Evolutionary conservation across 2,888 invertebrate species (phyloP), one percentile per base, ranked within the genome.

Genomic region (Timandra comae): DNA sequence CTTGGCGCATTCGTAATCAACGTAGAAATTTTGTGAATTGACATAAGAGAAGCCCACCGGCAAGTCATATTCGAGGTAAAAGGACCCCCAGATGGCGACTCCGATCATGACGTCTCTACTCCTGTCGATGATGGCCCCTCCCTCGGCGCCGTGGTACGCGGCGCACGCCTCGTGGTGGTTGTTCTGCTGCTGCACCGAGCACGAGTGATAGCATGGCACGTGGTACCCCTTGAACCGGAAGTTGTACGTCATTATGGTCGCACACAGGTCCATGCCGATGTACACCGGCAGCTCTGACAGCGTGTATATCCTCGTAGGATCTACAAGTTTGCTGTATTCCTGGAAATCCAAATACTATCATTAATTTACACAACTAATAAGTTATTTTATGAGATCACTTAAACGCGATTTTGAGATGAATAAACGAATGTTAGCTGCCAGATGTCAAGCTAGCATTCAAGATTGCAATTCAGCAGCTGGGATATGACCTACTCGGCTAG

Each of bases 131-230:
- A 80, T 29, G 0, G 71, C 75, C 0, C 59, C 70, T 0, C 79
- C 79, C 32, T 71, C 67, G 0, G 66, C 70, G 0, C 72, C 77
- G 9, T 62, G 70, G 27, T 69, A 73, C 0, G 38, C 46, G 0
- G 19, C 5, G 27, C 77, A 77, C 3, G 33, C 38, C 0, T 16
- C 3, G 1, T 38, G 29, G 0, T 42, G 33, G 0, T 21, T 27
- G 0, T 35, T 3, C 10, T 56, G 59, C 6, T 68, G 47, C 6
- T 35, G 2, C 0, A 49, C 11, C 1, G 43, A 45, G 35, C 79
- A 80, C 0, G 71, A 56, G 26, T 72, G 63, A 39, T 75, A 79
- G 33, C 79, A 80, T 0, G 78, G 79, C 0, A 75, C 63, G 2
- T 32, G 12, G 44, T 63, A 71, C 0, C 56, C 65, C 1, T 38